Percentiles rank a stretch among this genome's conserved stretches.
phyloP scores from a whole-genome alignment of 64 coral and sea anemone genomes.

The Anthopleura sola region DNA sequence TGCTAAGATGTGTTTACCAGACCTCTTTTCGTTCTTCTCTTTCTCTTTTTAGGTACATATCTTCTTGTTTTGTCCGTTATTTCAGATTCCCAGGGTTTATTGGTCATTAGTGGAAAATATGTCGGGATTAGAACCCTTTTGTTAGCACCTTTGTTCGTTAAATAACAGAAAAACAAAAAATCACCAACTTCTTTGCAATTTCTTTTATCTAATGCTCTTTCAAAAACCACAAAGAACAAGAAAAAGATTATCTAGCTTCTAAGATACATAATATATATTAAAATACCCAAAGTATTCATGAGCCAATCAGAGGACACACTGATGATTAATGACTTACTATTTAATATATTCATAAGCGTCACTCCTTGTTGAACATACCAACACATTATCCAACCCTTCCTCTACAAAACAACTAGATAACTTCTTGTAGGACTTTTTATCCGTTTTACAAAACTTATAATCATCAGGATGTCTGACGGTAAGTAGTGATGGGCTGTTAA shows the following conservation, averaged over 20 bases:
- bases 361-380: not conserved
- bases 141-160: not conserved
- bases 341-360: constrained; percentile 6
- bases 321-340: not conserved
- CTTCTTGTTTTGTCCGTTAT: too few species aligned
- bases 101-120: not conserved
- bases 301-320: not conserved
- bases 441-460: not conserved
- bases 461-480: not conserved
- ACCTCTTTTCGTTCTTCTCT: too few species aligned
- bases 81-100: not conserved
- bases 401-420: not conserved
- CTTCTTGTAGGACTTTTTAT: not conserved
- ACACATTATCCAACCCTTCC: not conserved
- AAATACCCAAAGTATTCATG: not conserved
- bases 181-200: not conserved
- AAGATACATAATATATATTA: not conserved
- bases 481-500: not conserved
- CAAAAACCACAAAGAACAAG: not conserved
- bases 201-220: not conserved
- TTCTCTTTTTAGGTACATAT: too few species aligned
- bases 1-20: too few species aligned
- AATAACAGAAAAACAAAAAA: not conserved
- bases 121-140: not conserved
- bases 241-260: not conserved